These are phyloP conservation scores for Serinus canaria DNA, from an alignment of 2,113 vertebrate species.

Conservation along the genomic window DNA sequence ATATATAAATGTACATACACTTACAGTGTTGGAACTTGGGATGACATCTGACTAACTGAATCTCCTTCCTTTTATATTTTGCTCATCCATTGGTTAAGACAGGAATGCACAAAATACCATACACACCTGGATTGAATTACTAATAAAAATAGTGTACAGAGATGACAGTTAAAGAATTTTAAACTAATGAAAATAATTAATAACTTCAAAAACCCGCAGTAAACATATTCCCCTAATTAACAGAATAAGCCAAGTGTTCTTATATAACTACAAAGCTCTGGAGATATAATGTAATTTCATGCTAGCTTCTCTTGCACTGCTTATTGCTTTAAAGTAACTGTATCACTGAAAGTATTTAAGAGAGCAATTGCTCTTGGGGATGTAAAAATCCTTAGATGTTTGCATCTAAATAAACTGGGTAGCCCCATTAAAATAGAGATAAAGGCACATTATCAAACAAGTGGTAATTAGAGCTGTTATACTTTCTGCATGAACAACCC, in stretches of 20 bases:
- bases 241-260: constrained; percentile 61
- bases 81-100: not conserved
- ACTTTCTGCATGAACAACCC: constrained; percentile 64
- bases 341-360: constrained; percentile 71
- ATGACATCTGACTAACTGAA: not conserved
- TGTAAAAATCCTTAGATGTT: constrained; percentile 67
- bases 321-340: constrained; percentile 72
- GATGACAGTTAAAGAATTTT: not conserved
- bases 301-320: constrained; percentile 60
- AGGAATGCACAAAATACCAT: not conserved
- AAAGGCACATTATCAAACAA: constrained; percentile 71
- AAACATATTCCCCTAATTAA: constrained; percentile 60
- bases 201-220: constrained; percentile 41
- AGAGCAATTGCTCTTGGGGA: constrained; percentile 64
- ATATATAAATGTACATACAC: not conserved
- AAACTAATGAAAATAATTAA: constrained; percentile 55
- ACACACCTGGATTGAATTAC: not conserved
- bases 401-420: constrained; percentile 71
- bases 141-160: not conserved
- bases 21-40: not conserved
- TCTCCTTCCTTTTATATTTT: not conserved
- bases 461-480: constrained; percentile 73
- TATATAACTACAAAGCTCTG: constrained; percentile 69
- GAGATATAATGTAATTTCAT: constrained; percentile 76
- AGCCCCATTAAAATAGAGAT: constrained; percentile 66